These are phyloP conservation scores for Catagonus wagneri DNA, from an alignment of 2,113 vertebrate species.

Conservation along the genomic window DNA sequence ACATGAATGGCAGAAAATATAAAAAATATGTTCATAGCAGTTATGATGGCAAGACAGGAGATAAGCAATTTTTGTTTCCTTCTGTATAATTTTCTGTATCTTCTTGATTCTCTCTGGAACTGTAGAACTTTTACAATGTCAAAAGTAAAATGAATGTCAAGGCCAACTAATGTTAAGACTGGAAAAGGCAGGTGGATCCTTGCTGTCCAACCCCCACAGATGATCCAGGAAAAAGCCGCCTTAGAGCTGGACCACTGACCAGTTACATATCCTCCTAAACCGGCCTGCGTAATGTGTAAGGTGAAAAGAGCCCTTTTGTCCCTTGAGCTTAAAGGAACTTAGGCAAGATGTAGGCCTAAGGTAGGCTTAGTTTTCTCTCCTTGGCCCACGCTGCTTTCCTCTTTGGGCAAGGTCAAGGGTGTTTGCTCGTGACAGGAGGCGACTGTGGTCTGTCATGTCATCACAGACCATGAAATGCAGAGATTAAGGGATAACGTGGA, in stretches of 20 bases:
- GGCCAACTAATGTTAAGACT: background rate
- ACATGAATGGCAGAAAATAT: slow-evolving; percentile 12
- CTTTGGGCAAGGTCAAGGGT: background rate
- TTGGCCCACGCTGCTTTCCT: background rate
- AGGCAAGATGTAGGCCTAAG: background rate
- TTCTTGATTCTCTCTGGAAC: background rate
- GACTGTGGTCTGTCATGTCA: background rate
- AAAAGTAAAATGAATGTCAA: slow-evolving; percentile 19
- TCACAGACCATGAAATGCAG: background rate
- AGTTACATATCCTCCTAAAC: background rate
- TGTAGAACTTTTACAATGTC: background rate
- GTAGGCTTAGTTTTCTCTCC: background rate
- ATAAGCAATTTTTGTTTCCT: slow-evolving; percentile 27
- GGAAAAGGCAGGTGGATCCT: background rate
- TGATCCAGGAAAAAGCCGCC: background rate
- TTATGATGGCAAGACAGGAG: background rate
- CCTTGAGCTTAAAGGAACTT: background rate
- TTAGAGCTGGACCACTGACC: background rate
- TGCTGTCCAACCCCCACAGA: background rate
- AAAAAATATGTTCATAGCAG: background rate
- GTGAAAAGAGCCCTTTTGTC: background rate
- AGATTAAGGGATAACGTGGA: background rate
- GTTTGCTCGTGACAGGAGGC: background rate
- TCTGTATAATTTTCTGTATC: background rate
- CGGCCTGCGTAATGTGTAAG: background rate